Conservation (phyloP, 2,888 invertebrate species). For the Timandra comae region DNA sequence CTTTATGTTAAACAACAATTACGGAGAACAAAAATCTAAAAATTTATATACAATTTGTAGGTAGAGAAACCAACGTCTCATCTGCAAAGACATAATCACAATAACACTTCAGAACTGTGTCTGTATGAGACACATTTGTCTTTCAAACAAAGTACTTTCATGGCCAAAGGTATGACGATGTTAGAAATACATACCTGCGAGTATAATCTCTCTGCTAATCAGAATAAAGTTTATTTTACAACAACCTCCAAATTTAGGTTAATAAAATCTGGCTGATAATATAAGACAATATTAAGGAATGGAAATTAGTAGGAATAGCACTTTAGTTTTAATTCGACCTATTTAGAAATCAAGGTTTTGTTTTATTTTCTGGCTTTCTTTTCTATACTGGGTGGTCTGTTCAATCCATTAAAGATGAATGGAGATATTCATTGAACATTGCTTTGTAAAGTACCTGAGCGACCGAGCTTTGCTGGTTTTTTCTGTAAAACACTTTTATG, state of each 20-base stretch:
- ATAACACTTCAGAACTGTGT: conserved; percentile 33
- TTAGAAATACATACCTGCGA: conserved; percentile 5
- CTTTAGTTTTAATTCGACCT: conserved; percentile 15
- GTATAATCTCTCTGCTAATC: conserved; percentile 8
- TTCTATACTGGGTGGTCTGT: too few species aligned
- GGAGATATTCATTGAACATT: too few species aligned
- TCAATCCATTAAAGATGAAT: too few species aligned
- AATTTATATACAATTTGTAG: too few species aligned
- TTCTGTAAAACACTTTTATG: too few species aligned
- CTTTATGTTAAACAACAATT: too few species aligned
- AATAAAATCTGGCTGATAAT: conserved; percentile 20
- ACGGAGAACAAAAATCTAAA: too few species aligned
- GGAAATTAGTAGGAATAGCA: conserved; percentile 32
- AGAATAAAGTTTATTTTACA: conserved; percentile 16
- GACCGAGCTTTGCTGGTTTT: too few species aligned
- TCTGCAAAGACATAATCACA: conserved; percentile 31
- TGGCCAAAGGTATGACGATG: conserved; percentile 37
- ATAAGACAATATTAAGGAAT: conserved; percentile 39
- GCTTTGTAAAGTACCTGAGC: too few species aligned
- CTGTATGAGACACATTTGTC: conserved; percentile 51
- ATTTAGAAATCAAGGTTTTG: conserved; percentile 9
- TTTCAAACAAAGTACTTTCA: conserved; percentile 47
- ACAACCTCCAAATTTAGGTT: too few species aligned
- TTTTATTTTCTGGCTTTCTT: too few species aligned
- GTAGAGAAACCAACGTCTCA: too few species aligned